phyloP scores from a whole-genome alignment of 2,888 invertebrate species.

The Pseudanteris insignis region DNA sequence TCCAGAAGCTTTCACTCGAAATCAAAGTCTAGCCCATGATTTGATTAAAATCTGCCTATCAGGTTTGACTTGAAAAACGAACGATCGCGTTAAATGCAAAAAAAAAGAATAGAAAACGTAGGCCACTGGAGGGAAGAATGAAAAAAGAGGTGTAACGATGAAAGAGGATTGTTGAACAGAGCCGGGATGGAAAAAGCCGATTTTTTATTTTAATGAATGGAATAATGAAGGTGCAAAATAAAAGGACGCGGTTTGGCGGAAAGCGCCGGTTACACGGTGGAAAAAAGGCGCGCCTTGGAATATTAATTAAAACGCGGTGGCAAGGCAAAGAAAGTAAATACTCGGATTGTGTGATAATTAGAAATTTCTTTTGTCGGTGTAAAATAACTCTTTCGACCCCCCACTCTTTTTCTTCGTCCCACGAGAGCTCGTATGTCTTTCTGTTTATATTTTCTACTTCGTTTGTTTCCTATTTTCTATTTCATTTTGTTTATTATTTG shows the following conservation, averaged over 20 bases:
- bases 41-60: too few species aligned
- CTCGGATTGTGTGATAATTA: slow-evolving; percentile 41
- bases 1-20: too few species aligned
- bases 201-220: too few species aligned
- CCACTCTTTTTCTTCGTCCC: not conserved
- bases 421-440: slow-evolving; percentile 23
- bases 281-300: slow-evolving; percentile 25
- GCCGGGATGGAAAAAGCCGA: not conserved
- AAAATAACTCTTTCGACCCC: slow-evolving; percentile 29
- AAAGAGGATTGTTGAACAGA: slow-evolving; percentile 2
- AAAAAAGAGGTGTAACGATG: not conserved
- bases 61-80: too few species aligned
- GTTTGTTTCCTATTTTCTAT: too few species aligned
- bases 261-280: slow-evolving; percentile 22
- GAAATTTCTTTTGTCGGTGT: slow-evolving; percentile 37
- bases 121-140: not conserved
- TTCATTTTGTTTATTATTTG: too few species aligned
- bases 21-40: too few species aligned
- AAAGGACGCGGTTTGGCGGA: slow-evolving; percentile 13
- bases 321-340: slow-evolving; percentile 32
- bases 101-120: too few species aligned
- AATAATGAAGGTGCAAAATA: not conserved
- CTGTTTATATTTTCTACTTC: too few species aligned
- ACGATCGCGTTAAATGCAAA: too few species aligned
- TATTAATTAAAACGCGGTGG: slow-evolving; percentile 37